Percentiles rank a stretch among this genome's conserved stretches.
Evolutionary conservation across 2,113 vertebrate genomes (phyloP).

Genomic region (Kryptolebias marmoratus): DNA sequence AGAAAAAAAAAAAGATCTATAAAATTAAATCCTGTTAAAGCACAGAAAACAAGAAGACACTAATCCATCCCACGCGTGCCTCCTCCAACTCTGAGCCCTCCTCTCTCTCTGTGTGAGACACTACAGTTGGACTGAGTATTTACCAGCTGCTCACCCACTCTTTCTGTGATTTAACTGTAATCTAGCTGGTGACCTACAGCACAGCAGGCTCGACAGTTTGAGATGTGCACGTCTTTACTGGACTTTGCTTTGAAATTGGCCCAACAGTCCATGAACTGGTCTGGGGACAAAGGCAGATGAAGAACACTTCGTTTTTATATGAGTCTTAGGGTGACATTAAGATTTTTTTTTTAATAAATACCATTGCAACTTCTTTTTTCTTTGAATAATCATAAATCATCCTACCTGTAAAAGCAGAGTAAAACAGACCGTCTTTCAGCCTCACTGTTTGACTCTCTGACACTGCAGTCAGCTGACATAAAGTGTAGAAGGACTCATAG

Average conservation of each 20-base stretch:
- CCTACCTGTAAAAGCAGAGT: no score
- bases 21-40: conserved; percentile 83
- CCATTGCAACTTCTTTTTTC: neutral
- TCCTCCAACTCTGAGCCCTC: conserved; percentile 63
- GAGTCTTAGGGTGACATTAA: no score
- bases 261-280: neutral
- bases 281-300: neutral
- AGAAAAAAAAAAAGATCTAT: conserved; percentile 68
- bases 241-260: neutral
- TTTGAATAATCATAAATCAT: neutral
- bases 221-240: neutral
- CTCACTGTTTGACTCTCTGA: conserved; percentile 9
- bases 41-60: conserved; percentile 76
- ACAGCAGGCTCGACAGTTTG: conserved; percentile 40
- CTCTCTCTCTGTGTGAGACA: conserved; percentile 49
- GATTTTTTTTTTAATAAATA: neutral
- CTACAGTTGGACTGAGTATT: conserved; percentile 54
- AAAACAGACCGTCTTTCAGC: neutral
- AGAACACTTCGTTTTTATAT: neutral
- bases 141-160: conserved; percentile 61
- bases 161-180: conserved; percentile 51
- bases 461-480: neutral
- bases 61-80: conserved; percentile 70
- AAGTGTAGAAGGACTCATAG: conserved; percentile 21
- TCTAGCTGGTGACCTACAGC: conserved; percentile 59